A percentile compares a stretch with the other conserved stretches of the same genome.
Evolutionary conservation across 37 sponge, comb jelly and placozoan genomes (phyloP).

Genomic region (Eunapius fragilis): DNA sequence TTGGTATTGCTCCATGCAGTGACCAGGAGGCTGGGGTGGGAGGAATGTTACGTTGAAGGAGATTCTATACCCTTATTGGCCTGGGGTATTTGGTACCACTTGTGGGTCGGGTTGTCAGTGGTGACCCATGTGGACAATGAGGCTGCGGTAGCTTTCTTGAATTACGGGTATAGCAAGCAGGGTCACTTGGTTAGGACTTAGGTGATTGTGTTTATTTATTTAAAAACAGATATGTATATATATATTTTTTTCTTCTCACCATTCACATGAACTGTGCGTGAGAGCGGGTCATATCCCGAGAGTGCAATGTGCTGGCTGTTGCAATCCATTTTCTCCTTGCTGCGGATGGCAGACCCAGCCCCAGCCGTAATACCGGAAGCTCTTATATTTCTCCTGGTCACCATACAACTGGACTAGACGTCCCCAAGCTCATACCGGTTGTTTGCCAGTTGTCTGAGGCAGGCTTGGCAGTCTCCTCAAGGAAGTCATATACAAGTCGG

Average conservation of each 20-base stretch:
- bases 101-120: slow-evolving; percentile 13
- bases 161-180: slow-evolving; percentile 13
- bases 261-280: neutral
- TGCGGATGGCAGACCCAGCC: neutral
- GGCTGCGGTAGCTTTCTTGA: slow-evolving; percentile 32
- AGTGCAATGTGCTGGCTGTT: slow-evolving; percentile 18
- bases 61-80: slow-evolving; percentile 9
- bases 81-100: slow-evolving; percentile 1
- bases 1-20: neutral
- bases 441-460: slow-evolving; percentile 23
- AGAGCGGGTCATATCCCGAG: slow-evolving; percentile 6
- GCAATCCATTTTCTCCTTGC: slow-evolving; percentile 8
- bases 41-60: slow-evolving; percentile 5
- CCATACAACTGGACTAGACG: slow-evolving; percentile 16
- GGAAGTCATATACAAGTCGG: no score
- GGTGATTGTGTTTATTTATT: no score
- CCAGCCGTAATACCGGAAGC: neutral
- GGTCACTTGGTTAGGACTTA: slow-evolving; percentile 15
- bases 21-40: neutral
- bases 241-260: no score
- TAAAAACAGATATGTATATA: no score
- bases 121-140: slow-evolving; percentile 1
- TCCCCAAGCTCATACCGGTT: slow-evolving; percentile 9
- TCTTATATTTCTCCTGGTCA: slow-evolving; percentile 5
- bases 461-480: neutral